A percentile compares a stretch with the other conserved stretches of the same genome.
Evolutionary conservation across 2,888 invertebrate species (phyloP).

Genomic region (Brachylomia viminalis): DNA sequence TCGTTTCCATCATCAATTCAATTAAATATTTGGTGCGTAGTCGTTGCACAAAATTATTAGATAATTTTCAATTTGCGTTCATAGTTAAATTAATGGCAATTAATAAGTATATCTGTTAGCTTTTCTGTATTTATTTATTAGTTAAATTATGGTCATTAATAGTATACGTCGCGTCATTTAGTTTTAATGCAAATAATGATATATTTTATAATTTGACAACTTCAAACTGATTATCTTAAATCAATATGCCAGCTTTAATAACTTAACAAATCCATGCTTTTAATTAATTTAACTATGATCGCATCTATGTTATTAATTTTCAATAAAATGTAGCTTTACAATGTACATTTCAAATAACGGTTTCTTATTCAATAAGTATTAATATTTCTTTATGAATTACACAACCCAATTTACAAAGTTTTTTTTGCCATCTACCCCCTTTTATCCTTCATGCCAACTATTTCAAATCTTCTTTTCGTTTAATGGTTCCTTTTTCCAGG

Average conservation of each 20-base stretch:
- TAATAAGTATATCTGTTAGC: slow-evolving; percentile 46
- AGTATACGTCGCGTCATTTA: slow-evolving; percentile 11
- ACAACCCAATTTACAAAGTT: background rate
- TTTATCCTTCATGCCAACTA: background rate
- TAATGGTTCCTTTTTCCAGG: background rate
- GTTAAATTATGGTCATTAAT: slow-evolving; percentile 35
- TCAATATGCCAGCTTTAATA: slow-evolving; percentile 48
- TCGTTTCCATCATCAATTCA: slow-evolving; percentile 1
- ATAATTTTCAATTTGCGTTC: slow-evolving; percentile 11
- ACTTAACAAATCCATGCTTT: background rate
- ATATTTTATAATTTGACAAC: slow-evolving; percentile 43
- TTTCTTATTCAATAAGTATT: background rate
- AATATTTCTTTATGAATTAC: background rate
- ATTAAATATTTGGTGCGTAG: slow-evolving; percentile 1
- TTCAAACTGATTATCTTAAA: slow-evolving; percentile 38
- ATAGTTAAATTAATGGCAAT: slow-evolving; percentile 22
- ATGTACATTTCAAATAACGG: background rate
- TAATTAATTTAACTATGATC: slow-evolving; percentile 9
- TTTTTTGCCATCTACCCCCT: background rate
- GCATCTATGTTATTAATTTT: slow-evolving; percentile 5
- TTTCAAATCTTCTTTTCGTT: background rate
- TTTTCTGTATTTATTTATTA: slow-evolving; percentile 19
- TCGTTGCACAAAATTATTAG: slow-evolving; percentile 1
- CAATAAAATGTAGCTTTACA: slow-evolving; percentile 6
- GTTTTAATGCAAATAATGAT: slow-evolving; percentile 45